Conservation (phyloP, 2,888 invertebrate species). For the Callosobruchus maculatus region DNA sequence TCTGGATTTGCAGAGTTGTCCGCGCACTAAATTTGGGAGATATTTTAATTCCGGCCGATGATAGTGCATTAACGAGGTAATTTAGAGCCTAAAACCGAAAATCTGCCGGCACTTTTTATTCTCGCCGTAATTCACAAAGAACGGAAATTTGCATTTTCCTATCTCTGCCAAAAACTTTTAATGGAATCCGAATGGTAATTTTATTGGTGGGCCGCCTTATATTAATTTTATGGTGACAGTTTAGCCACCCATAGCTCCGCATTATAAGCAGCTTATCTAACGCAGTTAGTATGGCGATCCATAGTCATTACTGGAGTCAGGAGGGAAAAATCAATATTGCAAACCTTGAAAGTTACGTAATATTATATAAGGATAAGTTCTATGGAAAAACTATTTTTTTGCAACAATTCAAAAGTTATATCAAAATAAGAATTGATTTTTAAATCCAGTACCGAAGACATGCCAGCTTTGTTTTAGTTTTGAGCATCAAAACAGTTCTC, state of each 20-base stretch:
- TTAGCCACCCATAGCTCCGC: neutral
- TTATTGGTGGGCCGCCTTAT: slow-evolving; percentile 13
- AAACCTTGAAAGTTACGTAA: no score
- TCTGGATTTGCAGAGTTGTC: slow-evolving; percentile 9
- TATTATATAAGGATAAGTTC: no score
- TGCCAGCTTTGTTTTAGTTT: no score
- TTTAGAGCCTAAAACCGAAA: slow-evolving; percentile 28
- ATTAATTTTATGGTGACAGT: neutral
- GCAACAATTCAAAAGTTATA: no score
- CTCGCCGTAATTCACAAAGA: slow-evolving; percentile 18
- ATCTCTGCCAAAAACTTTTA: slow-evolving; percentile 27
- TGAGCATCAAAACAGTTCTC: no score
- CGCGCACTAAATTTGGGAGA: slow-evolving; percentile 29
- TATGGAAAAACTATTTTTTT: no score
- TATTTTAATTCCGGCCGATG: slow-evolving; percentile 32
- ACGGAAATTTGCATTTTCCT: slow-evolving; percentile 28
- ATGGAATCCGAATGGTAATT: slow-evolving; percentile 29
- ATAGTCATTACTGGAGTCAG: neutral
- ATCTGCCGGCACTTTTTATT: slow-evolving; percentile 24
- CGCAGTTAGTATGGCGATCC: neutral
- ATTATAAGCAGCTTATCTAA: neutral
- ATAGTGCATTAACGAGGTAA: slow-evolving; percentile 36
- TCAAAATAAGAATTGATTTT: no score
- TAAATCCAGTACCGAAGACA: no score
- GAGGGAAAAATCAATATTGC: no score